Evolutionary conservation across 1,140 invertebrate genomes (phyloP).

Genomic region (Brachionus plicatilis): DNA sequence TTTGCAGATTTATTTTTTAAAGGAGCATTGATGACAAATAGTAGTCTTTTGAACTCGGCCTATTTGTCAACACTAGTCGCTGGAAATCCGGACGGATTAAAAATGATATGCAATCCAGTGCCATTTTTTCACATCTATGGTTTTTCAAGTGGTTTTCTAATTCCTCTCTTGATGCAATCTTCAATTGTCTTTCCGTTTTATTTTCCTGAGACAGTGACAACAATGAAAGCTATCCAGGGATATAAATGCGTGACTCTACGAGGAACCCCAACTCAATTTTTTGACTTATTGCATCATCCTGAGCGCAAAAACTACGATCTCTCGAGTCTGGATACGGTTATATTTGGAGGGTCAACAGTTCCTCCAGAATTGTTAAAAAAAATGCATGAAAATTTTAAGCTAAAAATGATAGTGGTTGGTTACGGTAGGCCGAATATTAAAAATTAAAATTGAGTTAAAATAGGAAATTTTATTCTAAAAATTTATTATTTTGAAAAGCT

Average conservation of each 20-base stretch:
- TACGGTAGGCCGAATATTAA: not conserved
- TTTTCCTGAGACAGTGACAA: not conserved
- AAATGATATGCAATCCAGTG: slow-evolving; percentile 68
- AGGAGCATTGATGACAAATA: slow-evolving; percentile 73
- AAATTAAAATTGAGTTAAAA: not conserved
- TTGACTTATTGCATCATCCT: slow-evolving; percentile 67
- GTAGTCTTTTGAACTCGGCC: slow-evolving; percentile 78
- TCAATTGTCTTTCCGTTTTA: slow-evolving; percentile 31
- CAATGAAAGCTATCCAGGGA: slow-evolving; percentile 41
- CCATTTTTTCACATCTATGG: slow-evolving; percentile 90
- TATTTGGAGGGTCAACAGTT: not conserved
- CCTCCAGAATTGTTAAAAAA: not conserved
- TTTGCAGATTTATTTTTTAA: not conserved
- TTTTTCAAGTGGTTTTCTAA: slow-evolving; percentile 65
- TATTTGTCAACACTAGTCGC: slow-evolving; percentile 63
- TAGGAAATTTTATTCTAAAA: no score
- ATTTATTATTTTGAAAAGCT: no score
- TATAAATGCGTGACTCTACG: slow-evolving; percentile 70
- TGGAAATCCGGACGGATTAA: slow-evolving; percentile 58
- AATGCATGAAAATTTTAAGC: not conserved
- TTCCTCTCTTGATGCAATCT: slow-evolving; percentile 58
- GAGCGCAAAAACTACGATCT: slow-evolving; percentile 52
- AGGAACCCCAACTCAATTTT: slow-evolving; percentile 94
- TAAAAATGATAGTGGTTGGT: slow-evolving; percentile 3
- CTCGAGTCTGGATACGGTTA: slow-evolving; percentile 48